phyloP scores from a whole-genome alignment of 2,888 invertebrate genomes.

The Drosophila incognita region DNA sequence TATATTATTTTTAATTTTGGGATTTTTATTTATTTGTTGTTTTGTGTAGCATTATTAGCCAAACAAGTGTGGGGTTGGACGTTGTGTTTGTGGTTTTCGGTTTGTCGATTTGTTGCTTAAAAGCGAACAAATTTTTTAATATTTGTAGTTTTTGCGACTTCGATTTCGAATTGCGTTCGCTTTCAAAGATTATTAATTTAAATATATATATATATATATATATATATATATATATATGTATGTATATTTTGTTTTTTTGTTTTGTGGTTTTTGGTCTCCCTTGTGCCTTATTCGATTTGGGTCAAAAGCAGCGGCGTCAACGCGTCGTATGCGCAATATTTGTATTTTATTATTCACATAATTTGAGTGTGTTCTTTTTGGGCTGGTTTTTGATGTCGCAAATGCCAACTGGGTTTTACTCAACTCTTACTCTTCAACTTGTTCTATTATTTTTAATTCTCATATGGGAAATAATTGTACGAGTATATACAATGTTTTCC shows the following conservation, averaged over 20 bases:
- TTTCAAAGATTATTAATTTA: background rate
- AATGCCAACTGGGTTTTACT: background rate
- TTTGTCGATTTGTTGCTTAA: background rate
- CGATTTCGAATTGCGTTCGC: background rate
- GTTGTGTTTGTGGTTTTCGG: background rate
- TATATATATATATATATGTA: background rate
- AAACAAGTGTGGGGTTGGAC: background rate
- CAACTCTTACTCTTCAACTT: background rate
- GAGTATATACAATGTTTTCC: background rate
- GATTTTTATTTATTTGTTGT: background rate
- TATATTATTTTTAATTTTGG: background rate
- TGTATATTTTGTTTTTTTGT: background rate
- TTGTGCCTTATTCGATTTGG: slow-evolving; percentile 33
- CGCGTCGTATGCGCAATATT: slow-evolving; percentile 68
- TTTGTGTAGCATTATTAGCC: background rate
- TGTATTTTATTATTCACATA: slow-evolving; percentile 34
- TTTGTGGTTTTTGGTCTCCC: background rate
- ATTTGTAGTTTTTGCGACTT: background rate
- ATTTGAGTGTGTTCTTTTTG: background rate
- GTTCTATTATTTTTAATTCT: background rate
- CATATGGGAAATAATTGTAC: background rate
- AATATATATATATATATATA: background rate
- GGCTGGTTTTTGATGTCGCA: slow-evolving; percentile 8
- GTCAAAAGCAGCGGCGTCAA: slow-evolving; percentile 40
- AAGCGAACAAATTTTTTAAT: background rate